These are phyloP conservation scores for Drosophila nebulosa DNA, from an alignment of 1,140 invertebrate species.

Conservation along the genomic window DNA sequence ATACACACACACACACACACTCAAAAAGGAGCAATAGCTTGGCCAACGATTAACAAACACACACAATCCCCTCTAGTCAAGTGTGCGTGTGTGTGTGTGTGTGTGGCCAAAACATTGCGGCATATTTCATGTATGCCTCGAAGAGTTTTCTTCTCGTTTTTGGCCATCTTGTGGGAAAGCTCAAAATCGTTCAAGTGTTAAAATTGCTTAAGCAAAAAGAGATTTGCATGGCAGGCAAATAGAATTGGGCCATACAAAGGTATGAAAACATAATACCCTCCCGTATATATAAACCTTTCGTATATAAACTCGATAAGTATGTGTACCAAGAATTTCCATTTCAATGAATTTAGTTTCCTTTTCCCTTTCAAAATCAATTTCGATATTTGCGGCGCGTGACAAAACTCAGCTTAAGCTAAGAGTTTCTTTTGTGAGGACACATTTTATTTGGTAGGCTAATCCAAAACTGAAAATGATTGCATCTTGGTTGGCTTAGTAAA, in stretches of 20 bases:
- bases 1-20: neutral
- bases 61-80: constrained; percentile 19
- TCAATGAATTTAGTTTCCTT: constrained; percentile 20
- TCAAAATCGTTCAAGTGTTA: constrained; percentile 71
- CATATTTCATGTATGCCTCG: constrained; percentile 72
- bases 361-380: constrained; percentile 25
- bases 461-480: too few relatives aligned
- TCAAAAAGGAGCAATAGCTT: neutral
- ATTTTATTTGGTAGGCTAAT: constrained; percentile 59
- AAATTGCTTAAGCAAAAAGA: constrained; percentile 59
- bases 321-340: constrained; percentile 30
- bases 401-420: constrained; percentile 67
- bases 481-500: too few relatives aligned
- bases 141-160: constrained; percentile 27
- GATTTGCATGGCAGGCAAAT: constrained; percentile 63
- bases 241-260: neutral
- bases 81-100: constrained; percentile 17
- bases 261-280: constrained; percentile 61
- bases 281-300: neutral
- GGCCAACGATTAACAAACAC: constrained; percentile 50
- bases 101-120: constrained; percentile 59
- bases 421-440: constrained; percentile 10
- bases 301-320: neutral
- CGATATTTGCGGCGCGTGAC: constrained; percentile 58
- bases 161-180: constrained; percentile 21